A percentile compares a stretch with the other conserved stretches of the same genome.
These are phyloP conservation scores for Agrypnia vestita DNA, from an alignment of 1,140 invertebrate genomes.

Conservation along the genomic window DNA sequence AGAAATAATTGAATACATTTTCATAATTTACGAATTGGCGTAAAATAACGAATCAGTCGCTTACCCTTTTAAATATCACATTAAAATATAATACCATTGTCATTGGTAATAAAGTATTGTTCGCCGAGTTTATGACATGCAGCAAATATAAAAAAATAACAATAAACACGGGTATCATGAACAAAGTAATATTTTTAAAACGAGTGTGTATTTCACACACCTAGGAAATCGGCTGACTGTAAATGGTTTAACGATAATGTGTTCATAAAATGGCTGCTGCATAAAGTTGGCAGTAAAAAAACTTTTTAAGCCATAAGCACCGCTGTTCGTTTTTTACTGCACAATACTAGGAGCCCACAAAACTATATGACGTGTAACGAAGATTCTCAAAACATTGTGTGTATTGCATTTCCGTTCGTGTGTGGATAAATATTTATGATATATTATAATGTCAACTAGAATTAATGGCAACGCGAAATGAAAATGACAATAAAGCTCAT, in stretches of 20 bases:
- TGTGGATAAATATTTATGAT: too few relatives aligned
- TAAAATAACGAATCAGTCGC: too few relatives aligned
- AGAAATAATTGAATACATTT: background rate
- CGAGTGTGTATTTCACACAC: background rate
- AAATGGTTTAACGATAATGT: conserved; percentile 30
- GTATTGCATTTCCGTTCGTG: too few relatives aligned
- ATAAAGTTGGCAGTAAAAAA: conserved; percentile 19
- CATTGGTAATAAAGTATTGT: too few relatives aligned
- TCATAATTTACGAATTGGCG: background rate
- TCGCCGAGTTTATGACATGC: too few relatives aligned
- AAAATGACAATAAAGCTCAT: too few relatives aligned
- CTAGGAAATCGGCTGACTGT: background rate
- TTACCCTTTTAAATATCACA: too few relatives aligned
- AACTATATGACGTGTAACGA: background rate
- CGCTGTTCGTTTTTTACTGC: conserved; percentile 17
- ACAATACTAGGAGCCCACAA: conserved; percentile 1
- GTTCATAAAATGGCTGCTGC: conserved; percentile 28
- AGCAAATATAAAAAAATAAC: too few relatives aligned
- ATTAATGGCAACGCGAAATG: too few relatives aligned
- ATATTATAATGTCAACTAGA: too few relatives aligned
- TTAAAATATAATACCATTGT: too few relatives aligned
- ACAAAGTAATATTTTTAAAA: background rate
- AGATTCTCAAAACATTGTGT: too few relatives aligned
- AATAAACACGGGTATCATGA: background rate
- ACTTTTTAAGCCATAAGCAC: conserved; percentile 25